phyloP scores from a whole-genome alignment of 2,797 vertebrate genomes.

The Notolabrus celidotus region DNA sequence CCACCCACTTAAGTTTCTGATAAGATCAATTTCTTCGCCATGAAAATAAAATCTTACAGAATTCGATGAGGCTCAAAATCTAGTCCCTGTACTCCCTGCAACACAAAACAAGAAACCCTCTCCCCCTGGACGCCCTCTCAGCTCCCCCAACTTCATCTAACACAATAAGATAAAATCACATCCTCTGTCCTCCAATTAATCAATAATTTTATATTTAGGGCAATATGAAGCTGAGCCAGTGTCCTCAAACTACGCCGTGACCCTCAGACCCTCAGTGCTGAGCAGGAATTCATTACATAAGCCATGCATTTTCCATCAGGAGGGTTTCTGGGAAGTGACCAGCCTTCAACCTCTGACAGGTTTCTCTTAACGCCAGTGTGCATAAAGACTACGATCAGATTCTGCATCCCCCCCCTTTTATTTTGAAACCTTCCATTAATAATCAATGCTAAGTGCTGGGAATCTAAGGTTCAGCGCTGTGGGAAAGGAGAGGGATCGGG shows the following conservation, averaged over 20 bases:
- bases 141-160: slow-evolving; percentile 30
- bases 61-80: slow-evolving; percentile 15
- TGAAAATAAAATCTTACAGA: slow-evolving; percentile 3
- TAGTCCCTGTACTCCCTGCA: slow-evolving; percentile 7
- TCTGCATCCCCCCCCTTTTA: slow-evolving; percentile 50
- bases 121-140: slow-evolving; percentile 26
- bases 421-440: slow-evolving; percentile 78
- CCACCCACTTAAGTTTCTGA: neutral
- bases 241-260: slow-evolving; percentile 7
- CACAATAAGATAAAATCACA: slow-evolving; percentile 4
- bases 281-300: slow-evolving; percentile 44
- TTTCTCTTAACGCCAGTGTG: slow-evolving; percentile 63
- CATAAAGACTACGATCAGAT: slow-evolving; percentile 65
- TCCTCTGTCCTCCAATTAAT: neutral
- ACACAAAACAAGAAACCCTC: slow-evolving; percentile 28
- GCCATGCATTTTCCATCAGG: slow-evolving; percentile 39
- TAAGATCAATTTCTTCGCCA: neutral
- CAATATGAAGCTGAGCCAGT: neutral
- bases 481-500: slow-evolving; percentile 59
- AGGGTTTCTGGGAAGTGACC: slow-evolving; percentile 66
- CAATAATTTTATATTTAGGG: neutral
- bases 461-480: slow-evolving; percentile 55
- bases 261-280: neutral
- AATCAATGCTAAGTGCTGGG: slow-evolving; percentile 84
- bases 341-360: slow-evolving; percentile 43